phyloP scores from a whole-genome alignment of 2,113 vertebrate species.

The Amia ocellicauda region DNA sequence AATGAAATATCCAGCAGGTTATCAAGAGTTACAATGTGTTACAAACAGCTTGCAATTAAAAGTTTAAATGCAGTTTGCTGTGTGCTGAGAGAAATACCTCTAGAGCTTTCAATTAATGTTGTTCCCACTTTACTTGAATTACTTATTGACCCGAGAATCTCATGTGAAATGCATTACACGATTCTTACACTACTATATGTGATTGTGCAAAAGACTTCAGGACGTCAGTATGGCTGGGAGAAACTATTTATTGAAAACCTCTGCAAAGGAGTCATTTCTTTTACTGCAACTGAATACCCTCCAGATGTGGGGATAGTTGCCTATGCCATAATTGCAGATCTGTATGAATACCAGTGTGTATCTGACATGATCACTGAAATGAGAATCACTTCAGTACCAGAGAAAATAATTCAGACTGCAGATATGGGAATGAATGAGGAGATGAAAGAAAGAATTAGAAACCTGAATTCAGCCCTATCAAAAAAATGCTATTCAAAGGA shows the following conservation, averaged over 20 bases:
- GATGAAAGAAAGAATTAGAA: slow-evolving; percentile 39
- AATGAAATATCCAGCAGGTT: slow-evolving; percentile 24
- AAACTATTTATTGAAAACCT: slow-evolving; percentile 19
- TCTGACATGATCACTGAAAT: slow-evolving; percentile 12
- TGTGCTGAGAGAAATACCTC: slow-evolving; percentile 32
- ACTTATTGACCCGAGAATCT: background rate
- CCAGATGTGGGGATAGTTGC: background rate
- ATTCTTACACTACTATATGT: slow-evolving; percentile 34
- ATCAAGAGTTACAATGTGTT: background rate
- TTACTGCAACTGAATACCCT: background rate
- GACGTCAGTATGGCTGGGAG: slow-evolving; percentile 23
- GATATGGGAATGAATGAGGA: slow-evolving; percentile 30
- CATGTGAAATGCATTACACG: fast-evolving
- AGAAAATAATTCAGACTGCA: slow-evolving; percentile 32
- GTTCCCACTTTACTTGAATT: slow-evolving; percentile 25
- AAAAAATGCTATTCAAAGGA: no score
- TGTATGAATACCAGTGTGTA: slow-evolving; percentile 21
- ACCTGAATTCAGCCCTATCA: slow-evolving; percentile 21
- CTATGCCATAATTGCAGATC: slow-evolving; percentile 36
- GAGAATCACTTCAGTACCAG: slow-evolving; percentile 41
- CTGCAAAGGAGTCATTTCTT: slow-evolving; percentile 29
- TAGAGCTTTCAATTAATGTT: slow-evolving; percentile 1
- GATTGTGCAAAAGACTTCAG: slow-evolving; percentile 43
- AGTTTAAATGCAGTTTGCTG: slow-evolving; percentile 33
- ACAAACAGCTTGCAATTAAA: fast-evolving